Conservation (phyloP, 2,888 invertebrate genomes). For the Dichetophora obliterata region DNA sequence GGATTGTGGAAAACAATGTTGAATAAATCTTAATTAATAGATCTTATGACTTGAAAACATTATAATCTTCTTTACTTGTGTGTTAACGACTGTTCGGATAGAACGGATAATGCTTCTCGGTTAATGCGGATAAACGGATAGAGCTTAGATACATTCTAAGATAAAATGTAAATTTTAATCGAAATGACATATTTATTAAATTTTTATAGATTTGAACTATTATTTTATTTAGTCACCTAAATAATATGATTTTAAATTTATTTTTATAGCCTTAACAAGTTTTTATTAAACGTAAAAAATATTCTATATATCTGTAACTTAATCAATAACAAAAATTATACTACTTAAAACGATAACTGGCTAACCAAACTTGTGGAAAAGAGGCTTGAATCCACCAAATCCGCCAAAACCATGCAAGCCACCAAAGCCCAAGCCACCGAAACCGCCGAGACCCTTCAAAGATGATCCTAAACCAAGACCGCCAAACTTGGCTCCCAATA, state of each 20-base stretch:
- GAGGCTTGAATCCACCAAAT: slow-evolving; percentile 56
- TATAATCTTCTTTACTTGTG: no score
- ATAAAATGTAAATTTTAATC: no score
- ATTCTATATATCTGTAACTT: slow-evolving; percentile 16
- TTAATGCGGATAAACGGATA: background rate
- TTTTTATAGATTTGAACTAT: no score
- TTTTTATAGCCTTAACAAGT: slow-evolving; percentile 23
- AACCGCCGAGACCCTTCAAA: slow-evolving; percentile 49
- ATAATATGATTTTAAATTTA: no score
- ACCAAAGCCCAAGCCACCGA: slow-evolving; percentile 53
- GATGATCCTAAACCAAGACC: slow-evolving; percentile 55
- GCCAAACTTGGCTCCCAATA: slow-evolving; percentile 45
- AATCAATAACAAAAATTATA: slow-evolving; percentile 27
- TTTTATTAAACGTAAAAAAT: slow-evolving; percentile 47
- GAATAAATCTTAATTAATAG: background rate
- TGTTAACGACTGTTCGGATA: background rate
- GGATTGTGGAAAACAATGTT: background rate
- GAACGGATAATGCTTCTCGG: background rate
- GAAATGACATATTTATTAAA: no score
- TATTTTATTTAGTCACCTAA: no score
- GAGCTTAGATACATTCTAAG: no score
- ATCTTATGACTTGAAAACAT: background rate
- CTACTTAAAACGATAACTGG: background rate
- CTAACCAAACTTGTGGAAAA: slow-evolving; percentile 55
- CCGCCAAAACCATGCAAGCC: slow-evolving; percentile 52